Evolutionary conservation across 1,140 invertebrate genomes (phyloP), one percentile per base, ranked within the genome.

Genomic region (Cepaea nemoralis): DNA sequence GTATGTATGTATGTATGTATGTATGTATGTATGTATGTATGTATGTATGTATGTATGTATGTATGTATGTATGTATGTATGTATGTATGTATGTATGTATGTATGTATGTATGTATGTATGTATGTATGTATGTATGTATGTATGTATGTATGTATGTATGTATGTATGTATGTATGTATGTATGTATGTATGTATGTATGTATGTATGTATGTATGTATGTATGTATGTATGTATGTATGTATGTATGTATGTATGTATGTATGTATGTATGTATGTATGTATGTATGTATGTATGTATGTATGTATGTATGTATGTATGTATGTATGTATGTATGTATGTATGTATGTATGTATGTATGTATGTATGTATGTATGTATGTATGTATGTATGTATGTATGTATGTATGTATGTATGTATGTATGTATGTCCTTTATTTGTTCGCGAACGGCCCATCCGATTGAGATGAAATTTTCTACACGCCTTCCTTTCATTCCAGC

Each of bases 131-230:
- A 31, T 69, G 33, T 69, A 31, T 69, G 31, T 69, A 31, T 69
- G 31, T 69, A 31, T 69, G 31, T 69, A 31, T 69, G 31, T 69
- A 31, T 69, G 31, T 69, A 31, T 69, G 31, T 69, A 31, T 69
- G 66, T 69, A 69, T 69, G 33, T 33, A 33, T 69, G 33, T 69
- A 33, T 69, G 66, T 69, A 33, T 69, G 66, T 69, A 69, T n/a
- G 66, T 69, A 33, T 69, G 66, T 69, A 33, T 69, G 66, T 69
- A 33, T 69, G 66, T 69, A 33, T 69, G 66, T 69, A 33, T 69
- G 66, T 69, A 33, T 69, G 14, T 69, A 19, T 69, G 19, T 69
- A 33, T 69, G 66, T 69, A 33, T 69, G 66, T 31, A 12, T 69
- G 31, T 16, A 33, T 31, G 33, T 69, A 69, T 14, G 14, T 16